These are phyloP conservation scores for Lobophora halterata DNA, from an alignment of 2,888 invertebrate genomes.

Conservation along the genomic window DNA sequence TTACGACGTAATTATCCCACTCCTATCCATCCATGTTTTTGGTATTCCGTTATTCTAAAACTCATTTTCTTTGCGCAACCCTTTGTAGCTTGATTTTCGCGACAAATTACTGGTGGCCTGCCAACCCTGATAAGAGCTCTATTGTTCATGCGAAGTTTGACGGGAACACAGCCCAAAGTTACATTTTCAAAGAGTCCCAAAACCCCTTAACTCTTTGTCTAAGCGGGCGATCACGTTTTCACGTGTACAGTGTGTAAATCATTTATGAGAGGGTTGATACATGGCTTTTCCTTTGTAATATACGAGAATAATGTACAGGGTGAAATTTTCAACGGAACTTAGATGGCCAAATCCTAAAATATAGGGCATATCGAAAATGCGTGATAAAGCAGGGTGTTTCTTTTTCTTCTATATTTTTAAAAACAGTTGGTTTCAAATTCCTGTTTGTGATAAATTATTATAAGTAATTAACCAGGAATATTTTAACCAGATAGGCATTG, in stretches of 20 bases:
- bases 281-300: slow-evolving; percentile 14
- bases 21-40: background rate
- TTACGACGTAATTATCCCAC: slow-evolving; percentile 1
- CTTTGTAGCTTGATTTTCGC: slow-evolving; percentile 18
- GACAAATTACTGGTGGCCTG: slow-evolving; percentile 34
- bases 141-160: slow-evolving; percentile 33
- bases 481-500: too few species aligned
- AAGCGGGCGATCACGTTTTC: slow-evolving; percentile 32
- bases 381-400: too few species aligned
- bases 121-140: slow-evolving; percentile 31
- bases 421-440: too few species aligned
- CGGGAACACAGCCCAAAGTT: slow-evolving; percentile 30
- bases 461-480: too few species aligned
- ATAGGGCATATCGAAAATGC: too few species aligned
- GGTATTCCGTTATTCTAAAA: background rate
- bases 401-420: too few species aligned
- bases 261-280: slow-evolving; percentile 21
- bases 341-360: too few species aligned
- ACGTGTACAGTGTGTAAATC: slow-evolving; percentile 26
- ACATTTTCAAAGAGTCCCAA: slow-evolving; percentile 25
- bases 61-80: slow-evolving; percentile 7
- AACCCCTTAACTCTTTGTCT: slow-evolving; percentile 30
- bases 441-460: too few species aligned
- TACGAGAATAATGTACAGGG: too few species aligned
- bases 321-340: too few species aligned